A percentile compares a stretch with the other conserved stretches of the same genome.
Evolutionary conservation across 2,113 vertebrate species (phyloP).

Genomic region (Catharus bicknelli): DNA sequence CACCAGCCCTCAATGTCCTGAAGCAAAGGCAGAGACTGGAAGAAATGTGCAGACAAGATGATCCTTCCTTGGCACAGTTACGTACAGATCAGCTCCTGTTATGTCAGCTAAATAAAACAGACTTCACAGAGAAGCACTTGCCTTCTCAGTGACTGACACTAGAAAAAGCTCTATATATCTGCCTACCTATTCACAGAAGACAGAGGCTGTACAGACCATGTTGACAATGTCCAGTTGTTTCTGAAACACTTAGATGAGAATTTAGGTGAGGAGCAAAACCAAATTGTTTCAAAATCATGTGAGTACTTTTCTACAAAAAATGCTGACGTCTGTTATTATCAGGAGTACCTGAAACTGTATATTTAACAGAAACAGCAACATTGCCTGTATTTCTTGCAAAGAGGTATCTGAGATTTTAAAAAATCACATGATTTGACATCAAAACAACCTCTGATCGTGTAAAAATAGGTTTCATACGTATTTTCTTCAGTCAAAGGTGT

Average conservation of each 20-base stretch:
- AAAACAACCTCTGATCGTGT: not conserved
- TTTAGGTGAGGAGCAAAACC: not conserved
- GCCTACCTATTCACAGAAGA: not conserved
- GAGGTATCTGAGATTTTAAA: not conserved
- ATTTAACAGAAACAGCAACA: not conserved
- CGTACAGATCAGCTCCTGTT: conserved; percentile 21
- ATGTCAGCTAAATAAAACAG: conserved; percentile 42
- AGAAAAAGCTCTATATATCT: not conserved
- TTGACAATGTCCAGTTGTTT: not conserved
- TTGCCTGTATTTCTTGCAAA: not conserved
- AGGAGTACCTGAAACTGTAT: not conserved
- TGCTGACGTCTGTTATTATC: not conserved
- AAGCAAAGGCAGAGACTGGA: conserved; percentile 56
- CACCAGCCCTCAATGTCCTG: conserved; percentile 45
- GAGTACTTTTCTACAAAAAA: not conserved
- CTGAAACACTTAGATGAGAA: not conserved
- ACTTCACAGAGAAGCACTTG: not conserved
- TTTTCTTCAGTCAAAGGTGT: not conserved
- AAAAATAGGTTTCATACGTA: not conserved
- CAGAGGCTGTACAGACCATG: not conserved
- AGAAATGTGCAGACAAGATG: conserved; percentile 56
- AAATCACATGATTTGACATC: not conserved
- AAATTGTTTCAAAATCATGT: not conserved
- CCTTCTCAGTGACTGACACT: not conserved
- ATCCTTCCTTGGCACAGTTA: conserved; percentile 53